Base-by-base conservation (phyloP, 2,797 vertebrate species). In the Darevskia nairensis region DNA sequence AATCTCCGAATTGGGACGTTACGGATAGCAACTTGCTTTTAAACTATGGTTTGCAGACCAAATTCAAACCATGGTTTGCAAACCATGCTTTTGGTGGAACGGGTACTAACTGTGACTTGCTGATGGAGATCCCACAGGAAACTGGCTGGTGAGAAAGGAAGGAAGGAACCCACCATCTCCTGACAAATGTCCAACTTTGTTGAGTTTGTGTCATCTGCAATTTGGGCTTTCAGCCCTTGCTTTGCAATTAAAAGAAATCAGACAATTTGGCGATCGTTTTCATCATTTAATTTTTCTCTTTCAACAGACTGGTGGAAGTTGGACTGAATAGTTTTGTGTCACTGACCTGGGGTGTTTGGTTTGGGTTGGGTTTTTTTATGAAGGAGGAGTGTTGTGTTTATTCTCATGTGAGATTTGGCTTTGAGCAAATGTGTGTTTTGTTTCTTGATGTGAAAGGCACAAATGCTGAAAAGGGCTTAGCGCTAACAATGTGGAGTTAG, bases 391-490 rank as follows among this genome's bases (percentile, higher is more conserved):
- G 17, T 15, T 46, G 29, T 39, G 6, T 74, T 77, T 68, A 35
- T 39, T 82, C 17, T 46, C 80, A 19, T 39, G 74, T 50, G 13
- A 0, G 21, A 8, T 41, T 88, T 85, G 21, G 90, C n/a, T 21
- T 86, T 0, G 0, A 5, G 9, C 79, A 2, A 15, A 85, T 6
- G 5, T 75, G 74, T 87, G 35, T 32, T 69, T 84, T 82, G 17
- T 41, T 88, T 91, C 83, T 46, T 91, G 82, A 72, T 8, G 74
- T 55, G 25, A 32, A 55, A 82, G 0, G 27, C 25, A 41, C 85
- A 5, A 75, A 59, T 44, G n/a, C 61, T 86, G 19, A 79, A 85
- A 10, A 17, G 81, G 9, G 25, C 41, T 86, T 74, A 59, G 27
- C 66, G 85, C 4, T 82, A 13, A 2, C 0, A 85, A n/a, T 66